Evolutionary conservation across 2,113 vertebrate genomes (phyloP), one percentile per base, ranked within the genome.

Genomic region (Nibea coibor): DNA sequence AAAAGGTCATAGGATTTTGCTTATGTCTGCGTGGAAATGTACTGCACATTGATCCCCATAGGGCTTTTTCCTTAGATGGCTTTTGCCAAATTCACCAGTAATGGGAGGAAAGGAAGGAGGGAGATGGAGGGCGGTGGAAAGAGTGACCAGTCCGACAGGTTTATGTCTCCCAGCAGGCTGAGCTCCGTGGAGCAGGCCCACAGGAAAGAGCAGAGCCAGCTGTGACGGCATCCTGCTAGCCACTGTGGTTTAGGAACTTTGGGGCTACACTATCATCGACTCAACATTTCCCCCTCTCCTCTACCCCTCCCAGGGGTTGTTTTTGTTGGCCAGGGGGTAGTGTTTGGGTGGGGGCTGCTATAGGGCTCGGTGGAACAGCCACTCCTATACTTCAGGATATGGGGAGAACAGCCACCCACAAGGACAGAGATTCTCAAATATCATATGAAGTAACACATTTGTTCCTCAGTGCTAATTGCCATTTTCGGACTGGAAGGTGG

Each of bases 101-200:
- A 93, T 92, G 90, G 91, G 91, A 92, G 86, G 80, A 92, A 91
- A 89, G 87, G 92, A 92, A 93, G 88, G 84, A 87, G 87, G 90
- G 89, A 92, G 88, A 80, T n/a, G 78, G 87, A 90, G 91, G 90
- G 89, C 83, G 90, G 91, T 95, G 94, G 94, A 95, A 95, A 95
- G 91, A 95, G 92, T 95, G 94, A 95, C 93, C 90, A 93, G 89
- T 91, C 80, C 81, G 91, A 95, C 94, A 94, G 94, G 91, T 94
- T 95, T 94, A 95, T 92, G 89, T 91, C 86, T 95, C 94, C 91
- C 94, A 54, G 56, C 78, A 88, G 94, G 83, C 90, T 72, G 73
- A 82, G 85, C 82, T 90, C 87, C 83, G 82, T 89, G 86, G 84
- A 87, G 80, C 56, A 9, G 86, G 85, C 92, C 92, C 90, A 92